Evolutionary conservation across 1,140 invertebrate species (phyloP).

Genomic region (Bombus impatiens): DNA sequence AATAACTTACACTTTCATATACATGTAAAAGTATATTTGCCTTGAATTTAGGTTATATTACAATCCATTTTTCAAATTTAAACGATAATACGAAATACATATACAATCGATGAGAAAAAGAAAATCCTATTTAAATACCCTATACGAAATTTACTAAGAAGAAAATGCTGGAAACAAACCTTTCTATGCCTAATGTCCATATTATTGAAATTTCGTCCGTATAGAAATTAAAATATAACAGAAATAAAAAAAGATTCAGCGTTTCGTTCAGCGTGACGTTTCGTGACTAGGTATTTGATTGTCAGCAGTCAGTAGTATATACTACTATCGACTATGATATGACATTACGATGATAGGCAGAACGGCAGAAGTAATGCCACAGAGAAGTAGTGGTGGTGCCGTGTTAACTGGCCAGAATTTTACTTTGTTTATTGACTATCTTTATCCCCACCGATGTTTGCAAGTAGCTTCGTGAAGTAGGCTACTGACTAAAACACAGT

Average conservation of each 20-base stretch:
- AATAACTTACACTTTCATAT: not conserved
- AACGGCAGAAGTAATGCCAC: not conserved
- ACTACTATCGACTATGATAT: not conserved
- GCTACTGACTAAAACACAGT: not conserved
- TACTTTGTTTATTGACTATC: not conserved
- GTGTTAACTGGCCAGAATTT: not conserved
- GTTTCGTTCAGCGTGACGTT: not conserved
- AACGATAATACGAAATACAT: too few species aligned
- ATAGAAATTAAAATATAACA: not conserved
- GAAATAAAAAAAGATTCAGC: not conserved
- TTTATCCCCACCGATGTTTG: not conserved
- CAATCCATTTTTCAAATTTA: not conserved
- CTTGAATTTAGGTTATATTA: not conserved
- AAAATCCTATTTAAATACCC: not conserved
- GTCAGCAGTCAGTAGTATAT: too few species aligned
- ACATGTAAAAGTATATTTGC: not conserved
- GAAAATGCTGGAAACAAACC: constrained; percentile 41
- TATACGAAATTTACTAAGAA: not conserved
- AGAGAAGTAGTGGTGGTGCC: not conserved
- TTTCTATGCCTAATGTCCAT: constrained; percentile 45
- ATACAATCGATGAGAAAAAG: not conserved
- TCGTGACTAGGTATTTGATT: not conserved
- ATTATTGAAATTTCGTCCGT: not conserved
- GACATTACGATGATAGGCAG: constrained; percentile 12
- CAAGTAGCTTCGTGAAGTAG: not conserved